Percentiles rank a stretch among this genome's conserved stretches.
Evolutionary conservation across 2,888 invertebrate species (phyloP).

Genomic region (Coleophora flavipennella): DNA sequence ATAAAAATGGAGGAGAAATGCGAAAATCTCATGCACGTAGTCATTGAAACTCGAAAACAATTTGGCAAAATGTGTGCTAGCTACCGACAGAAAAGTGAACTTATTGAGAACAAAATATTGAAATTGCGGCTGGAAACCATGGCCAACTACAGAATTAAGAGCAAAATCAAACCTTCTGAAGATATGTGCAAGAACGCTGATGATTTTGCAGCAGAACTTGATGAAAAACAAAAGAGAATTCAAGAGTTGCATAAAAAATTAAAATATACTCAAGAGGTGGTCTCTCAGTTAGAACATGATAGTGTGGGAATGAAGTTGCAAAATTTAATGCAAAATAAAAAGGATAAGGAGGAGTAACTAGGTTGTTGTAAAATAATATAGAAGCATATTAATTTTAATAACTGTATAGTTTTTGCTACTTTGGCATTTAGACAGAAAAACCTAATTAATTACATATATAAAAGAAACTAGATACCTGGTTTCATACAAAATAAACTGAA

Average conservation of each 20-base stretch:
- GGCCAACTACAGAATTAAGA: slow-evolving; percentile 38
- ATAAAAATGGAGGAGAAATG: slow-evolving; percentile 41
- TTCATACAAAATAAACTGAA: no score
- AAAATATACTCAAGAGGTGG: slow-evolving; percentile 36
- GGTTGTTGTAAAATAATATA: no score
- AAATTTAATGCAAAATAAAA: no score
- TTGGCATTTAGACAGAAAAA: no score
- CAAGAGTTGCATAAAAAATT: slow-evolving; percentile 27
- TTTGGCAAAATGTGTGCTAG: slow-evolving; percentile 50
- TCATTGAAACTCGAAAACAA: slow-evolving; percentile 59
- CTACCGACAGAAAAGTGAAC: slow-evolving; percentile 41
- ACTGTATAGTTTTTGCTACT: no score
- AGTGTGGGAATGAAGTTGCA: no score
- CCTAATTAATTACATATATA: no score
- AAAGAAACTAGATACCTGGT: no score
- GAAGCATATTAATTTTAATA: no score
- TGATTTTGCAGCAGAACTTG: slow-evolving; percentile 33
- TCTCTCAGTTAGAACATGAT: no score
- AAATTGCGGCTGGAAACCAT: slow-evolving; percentile 44
- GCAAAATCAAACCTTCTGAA: slow-evolving; percentile 31
- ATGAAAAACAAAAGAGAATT: slow-evolving; percentile 12
- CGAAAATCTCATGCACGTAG: slow-evolving; percentile 54
- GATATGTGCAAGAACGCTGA: slow-evolving; percentile 35
- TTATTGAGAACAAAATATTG: slow-evolving; percentile 47
- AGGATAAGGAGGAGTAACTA: no score